Evolutionary conservation across 1,140 invertebrate genomes (phyloP), one percentile per base, ranked within the genome.

Genomic region (Temnothorax curvispinosus): DNA sequence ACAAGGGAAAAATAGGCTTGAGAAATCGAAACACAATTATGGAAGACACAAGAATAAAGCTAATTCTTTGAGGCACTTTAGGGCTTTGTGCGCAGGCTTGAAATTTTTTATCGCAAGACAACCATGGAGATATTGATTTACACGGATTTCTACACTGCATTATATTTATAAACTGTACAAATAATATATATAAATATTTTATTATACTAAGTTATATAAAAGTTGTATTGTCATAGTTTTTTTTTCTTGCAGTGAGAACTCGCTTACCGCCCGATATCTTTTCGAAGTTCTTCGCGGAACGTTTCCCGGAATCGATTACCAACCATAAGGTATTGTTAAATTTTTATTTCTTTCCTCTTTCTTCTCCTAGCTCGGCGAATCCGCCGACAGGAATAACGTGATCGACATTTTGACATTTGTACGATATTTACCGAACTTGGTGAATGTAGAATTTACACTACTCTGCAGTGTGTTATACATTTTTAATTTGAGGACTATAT

Each of bases 271-370:
- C 65, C 75, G 77, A 78, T 89, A 86, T 89, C 81, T 74, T 85
- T 75, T 35, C 77, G 6, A 62, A 69, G n/a, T 60, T 72, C 69
- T 69, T 74, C 62, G 44, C 41, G 54, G 65, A 80, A 86, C 71
- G 41, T 78, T 85, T 77, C 64, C 71, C 85, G 35, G 76, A 87
- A 90, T 89, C 88, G 85, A 50, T 84, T 84, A 84, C 62, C 27
- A 62, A 4, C 54, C 32, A 47, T 62, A 75, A 75, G 41, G 13
- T 84, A 84, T 84, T 84, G 80, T 84, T 75, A 84, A 75, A 84
- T 84, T 84, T 84, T 71, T 18, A 75, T 41, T 13, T 74, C 67
- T 58, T 58, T 41, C n/a, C 35, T 21, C 32, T 78, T 69, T 72
- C 38, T 50, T 41, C 32, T 35, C 27, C 6, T 9, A 27, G 35